Evolutionary conservation across 37 sponge, comb jelly and placozoan species (phyloP).

Genomic region (Lycopodina hypogea): DNA sequence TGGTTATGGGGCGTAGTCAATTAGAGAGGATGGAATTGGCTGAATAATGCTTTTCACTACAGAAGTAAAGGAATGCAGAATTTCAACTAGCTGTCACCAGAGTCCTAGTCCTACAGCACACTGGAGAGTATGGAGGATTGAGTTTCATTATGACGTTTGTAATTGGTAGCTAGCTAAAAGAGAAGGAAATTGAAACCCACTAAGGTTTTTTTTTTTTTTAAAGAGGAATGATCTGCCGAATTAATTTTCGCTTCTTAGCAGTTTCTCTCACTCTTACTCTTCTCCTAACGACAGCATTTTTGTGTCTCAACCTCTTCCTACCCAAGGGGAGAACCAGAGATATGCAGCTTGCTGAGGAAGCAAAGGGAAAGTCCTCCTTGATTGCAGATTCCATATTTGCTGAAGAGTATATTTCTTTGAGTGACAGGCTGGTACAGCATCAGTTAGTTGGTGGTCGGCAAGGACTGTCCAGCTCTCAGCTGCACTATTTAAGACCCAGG

Average conservation of each 20-base stretch:
- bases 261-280: not conserved
- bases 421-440: not conserved
- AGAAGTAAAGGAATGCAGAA: too few relatives aligned
- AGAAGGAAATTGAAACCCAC: too few relatives aligned
- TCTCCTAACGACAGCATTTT: not conserved
- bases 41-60: too few relatives aligned
- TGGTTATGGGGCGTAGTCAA: too few relatives aligned
- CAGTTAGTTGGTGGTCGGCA: not conserved
- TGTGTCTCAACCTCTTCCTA: not conserved
- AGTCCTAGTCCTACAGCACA: too few relatives aligned
- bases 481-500: not conserved
- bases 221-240: too few relatives aligned
- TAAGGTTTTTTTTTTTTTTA: not conserved
- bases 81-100: too few relatives aligned
- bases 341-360: too few relatives aligned
- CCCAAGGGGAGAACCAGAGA: not conserved
- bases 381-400: not conserved
- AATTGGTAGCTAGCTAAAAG: too few relatives aligned
- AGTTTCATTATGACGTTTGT: too few relatives aligned
- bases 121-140: too few relatives aligned
- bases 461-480: not conserved
- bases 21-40: too few relatives aligned
- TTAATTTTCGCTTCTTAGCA: not conserved
- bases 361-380: not conserved
- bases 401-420: not conserved